Evolutionary conservation across 2,797 vertebrate genomes (phyloP).

Genomic region (Gobio occitaniae): DNA sequence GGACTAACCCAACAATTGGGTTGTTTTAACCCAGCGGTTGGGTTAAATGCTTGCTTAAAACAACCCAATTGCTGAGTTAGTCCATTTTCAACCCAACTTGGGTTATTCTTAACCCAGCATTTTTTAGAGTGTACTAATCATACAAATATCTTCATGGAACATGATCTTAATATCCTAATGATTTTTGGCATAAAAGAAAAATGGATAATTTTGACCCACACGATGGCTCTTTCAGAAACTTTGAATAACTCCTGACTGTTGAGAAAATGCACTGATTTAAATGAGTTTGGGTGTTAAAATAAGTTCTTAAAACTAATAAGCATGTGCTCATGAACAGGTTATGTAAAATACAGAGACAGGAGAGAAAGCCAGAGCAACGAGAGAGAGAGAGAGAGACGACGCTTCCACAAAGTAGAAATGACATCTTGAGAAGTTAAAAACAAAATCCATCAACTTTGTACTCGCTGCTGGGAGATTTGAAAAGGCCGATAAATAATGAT

Average conservation of each 20-base stretch:
- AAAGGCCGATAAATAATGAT: constrained; percentile 59
- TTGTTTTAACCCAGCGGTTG: too few species aligned
- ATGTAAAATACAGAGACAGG: not conserved
- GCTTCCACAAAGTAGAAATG: constrained; percentile 20
- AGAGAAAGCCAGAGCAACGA: constrained; percentile 14
- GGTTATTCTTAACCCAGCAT: too few species aligned
- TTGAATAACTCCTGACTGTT: not conserved
- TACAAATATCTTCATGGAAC: too few species aligned
- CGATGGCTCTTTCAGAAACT: not conserved
- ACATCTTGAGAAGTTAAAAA: constrained; percentile 59
- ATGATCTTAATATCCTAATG: too few species aligned
- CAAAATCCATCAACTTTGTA: constrained; percentile 53
- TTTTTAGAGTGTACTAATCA: too few species aligned
- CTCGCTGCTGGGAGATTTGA: constrained; percentile 57
- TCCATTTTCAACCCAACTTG: too few species aligned
- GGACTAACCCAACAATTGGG: too few species aligned
- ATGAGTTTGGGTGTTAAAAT: not conserved
- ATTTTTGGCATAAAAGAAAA: too few species aligned
- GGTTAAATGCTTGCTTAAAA: too few species aligned
- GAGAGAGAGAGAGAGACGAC: constrained; percentile 7
- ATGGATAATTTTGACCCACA: too few species aligned
- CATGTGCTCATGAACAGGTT: not conserved
- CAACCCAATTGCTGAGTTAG: too few species aligned
- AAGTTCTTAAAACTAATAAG: not conserved
- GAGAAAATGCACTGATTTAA: too few species aligned